Percentiles rank a stretch among this genome's conserved stretches.
These are phyloP conservation scores for Pionites leucogaster DNA, from an alignment of 2,113 vertebrate species.

Conservation along the genomic window DNA sequence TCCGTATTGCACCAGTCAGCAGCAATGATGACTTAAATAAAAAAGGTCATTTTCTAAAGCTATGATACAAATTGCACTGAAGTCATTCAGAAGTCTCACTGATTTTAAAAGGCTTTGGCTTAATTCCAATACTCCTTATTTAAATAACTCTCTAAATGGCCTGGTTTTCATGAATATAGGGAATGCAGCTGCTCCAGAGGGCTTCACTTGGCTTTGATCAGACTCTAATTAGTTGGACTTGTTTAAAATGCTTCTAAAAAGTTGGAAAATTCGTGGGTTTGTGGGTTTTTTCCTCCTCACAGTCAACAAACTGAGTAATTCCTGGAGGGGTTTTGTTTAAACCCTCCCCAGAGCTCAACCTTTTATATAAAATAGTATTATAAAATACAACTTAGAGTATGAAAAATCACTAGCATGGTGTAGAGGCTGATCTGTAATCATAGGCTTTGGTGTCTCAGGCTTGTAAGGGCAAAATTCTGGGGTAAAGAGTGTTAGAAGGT, in stretches of 20 bases:
- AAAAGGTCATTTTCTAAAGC: constrained; percentile 7
- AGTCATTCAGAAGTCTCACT: constrained; percentile 43
- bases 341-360: constrained; percentile 16
- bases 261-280: background rate
- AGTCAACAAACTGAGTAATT: constrained; percentile 14
- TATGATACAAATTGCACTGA: background rate
- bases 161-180: constrained; percentile 35
- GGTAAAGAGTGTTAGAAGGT: background rate
- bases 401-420: background rate
- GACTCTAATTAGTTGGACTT: constrained; percentile 39
- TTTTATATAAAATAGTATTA: constrained; percentile 18
- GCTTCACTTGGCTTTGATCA: constrained; percentile 51
- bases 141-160: constrained; percentile 32
- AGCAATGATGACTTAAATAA: background rate
- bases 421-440: background rate
- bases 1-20: background rate
- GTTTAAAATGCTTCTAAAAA: constrained; percentile 33
- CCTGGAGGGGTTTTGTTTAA: constrained; percentile 3
- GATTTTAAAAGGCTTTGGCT: constrained; percentile 43
- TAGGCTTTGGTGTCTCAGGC: background rate
- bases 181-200: constrained; percentile 36
- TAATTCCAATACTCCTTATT: background rate
- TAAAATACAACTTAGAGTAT: background rate
- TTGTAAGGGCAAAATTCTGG: background rate
- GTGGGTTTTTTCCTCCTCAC: background rate